A percentile compares a stretch with the other conserved stretches of the same genome.
These are phyloP conservation scores for Heliornis fulica DNA, from an alignment of 2,113 vertebrate genomes.

Conservation along the genomic window DNA sequence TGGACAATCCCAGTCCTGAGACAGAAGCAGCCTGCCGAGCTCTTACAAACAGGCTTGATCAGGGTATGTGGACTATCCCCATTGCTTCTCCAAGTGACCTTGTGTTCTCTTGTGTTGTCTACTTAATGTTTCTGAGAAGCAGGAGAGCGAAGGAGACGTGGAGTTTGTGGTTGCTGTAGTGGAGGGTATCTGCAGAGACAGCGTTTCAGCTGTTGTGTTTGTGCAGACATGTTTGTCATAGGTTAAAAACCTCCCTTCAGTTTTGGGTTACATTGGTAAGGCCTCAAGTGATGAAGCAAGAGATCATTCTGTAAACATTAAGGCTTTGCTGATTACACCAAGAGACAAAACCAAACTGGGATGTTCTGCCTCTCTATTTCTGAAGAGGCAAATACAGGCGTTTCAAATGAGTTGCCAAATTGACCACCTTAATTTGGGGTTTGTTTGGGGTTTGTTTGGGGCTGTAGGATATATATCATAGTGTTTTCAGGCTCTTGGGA, in stretches of 20 bases:
- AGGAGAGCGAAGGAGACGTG: too few species aligned
- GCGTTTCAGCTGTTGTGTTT: fast-evolving
- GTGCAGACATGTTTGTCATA: fast-evolving
- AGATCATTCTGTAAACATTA: not conserved
- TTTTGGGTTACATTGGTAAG: fast-evolving
- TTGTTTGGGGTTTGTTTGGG: not conserved
- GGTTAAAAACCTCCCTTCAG: not conserved
- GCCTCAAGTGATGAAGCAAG: not conserved
- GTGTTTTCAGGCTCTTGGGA: not conserved
- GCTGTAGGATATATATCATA: not conserved
- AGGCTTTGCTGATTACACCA: not conserved
- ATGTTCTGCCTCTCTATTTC: not conserved
- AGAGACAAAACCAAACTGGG: not conserved
- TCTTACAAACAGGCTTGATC: constrained; percentile 84
- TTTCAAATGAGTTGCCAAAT: not conserved
- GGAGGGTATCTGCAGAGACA: not conserved
- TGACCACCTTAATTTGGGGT: not conserved
- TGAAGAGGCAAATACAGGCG: not conserved
- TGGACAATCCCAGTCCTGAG: constrained; percentile 88
- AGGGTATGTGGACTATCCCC: constrained; percentile 69
- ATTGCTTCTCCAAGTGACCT: not conserved
- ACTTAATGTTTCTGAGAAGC: not conserved
- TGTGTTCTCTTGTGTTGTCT: not conserved
- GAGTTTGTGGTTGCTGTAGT: not conserved
- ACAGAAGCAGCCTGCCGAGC: constrained; percentile 87